Conservation (phyloP, 2,888 invertebrate species). For the Bimastos eiseni region DNA sequence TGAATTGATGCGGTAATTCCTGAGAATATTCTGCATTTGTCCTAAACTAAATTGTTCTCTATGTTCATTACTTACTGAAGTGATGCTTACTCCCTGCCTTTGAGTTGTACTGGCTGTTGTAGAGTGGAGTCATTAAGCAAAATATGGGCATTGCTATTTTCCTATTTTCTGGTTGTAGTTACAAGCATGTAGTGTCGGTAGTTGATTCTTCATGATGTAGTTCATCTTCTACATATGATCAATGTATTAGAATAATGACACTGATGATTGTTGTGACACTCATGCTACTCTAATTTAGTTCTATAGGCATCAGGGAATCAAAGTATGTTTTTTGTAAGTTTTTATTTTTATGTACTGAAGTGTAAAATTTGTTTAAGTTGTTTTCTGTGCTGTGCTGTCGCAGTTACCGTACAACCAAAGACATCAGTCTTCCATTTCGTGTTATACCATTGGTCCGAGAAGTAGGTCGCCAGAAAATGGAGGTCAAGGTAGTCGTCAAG, state of each 20-base stretch:
- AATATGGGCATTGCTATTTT: too few relatives aligned
- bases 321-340: not conserved
- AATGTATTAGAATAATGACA: not conserved
- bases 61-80: not conserved
- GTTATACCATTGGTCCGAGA: conserved; percentile 97
- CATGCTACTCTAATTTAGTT: not conserved
- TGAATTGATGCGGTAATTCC: conserved; percentile 87
- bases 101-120: not conserved
- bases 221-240: not conserved
- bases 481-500: conserved; percentile 97
- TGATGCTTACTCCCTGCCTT: not conserved
- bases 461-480: conserved; percentile 98
- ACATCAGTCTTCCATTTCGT: conserved; percentile 98
- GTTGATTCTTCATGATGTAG: not conserved
- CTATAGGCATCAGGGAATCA: not conserved
- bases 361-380: not conserved
- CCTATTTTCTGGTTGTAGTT: not conserved
- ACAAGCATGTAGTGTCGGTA: not conserved
- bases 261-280: not conserved
- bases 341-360: not conserved
- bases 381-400: not conserved
- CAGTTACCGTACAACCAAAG: conserved; percentile 97
- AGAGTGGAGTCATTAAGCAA: too few relatives aligned
- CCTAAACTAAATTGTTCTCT: not conserved
- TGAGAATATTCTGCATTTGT: conserved; percentile 16